Percentiles rank a stretch among this genome's conserved stretches.
These are phyloP conservation scores for Parambassis ranga DNA, from an alignment of 2,797 vertebrate genomes.

Conservation along the genomic window DNA sequence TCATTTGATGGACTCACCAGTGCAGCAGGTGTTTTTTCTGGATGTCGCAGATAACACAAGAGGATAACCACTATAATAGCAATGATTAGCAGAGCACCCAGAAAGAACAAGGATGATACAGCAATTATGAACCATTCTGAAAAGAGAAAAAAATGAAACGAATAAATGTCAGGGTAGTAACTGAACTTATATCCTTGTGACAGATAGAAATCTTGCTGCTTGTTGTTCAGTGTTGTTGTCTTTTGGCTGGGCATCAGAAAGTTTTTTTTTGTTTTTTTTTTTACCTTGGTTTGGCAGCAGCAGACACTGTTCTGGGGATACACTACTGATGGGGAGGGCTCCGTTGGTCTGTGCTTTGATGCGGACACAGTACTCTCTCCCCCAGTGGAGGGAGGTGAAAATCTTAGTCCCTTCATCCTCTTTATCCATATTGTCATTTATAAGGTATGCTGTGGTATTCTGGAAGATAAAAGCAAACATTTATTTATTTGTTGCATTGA, in stretches of 20 bases:
- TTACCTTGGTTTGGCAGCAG: slow-evolving; percentile 70
- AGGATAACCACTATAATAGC: slow-evolving; percentile 15
- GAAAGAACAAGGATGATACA: slow-evolving; percentile 23
- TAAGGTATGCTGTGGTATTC: slow-evolving; percentile 41
- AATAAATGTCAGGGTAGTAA: background rate
- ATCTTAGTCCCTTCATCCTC: slow-evolving; percentile 2
- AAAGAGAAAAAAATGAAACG: slow-evolving; percentile 1
- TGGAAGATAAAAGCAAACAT: slow-evolving; percentile 16
- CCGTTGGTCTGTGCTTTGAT: slow-evolving; percentile 27
- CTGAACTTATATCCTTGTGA: background rate
- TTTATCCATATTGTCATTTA: background rate
- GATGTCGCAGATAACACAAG: slow-evolving; percentile 66
- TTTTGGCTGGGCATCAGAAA: background rate
- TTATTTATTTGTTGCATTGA: no score
- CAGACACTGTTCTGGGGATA: slow-evolving; percentile 63
- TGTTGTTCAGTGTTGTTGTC: background rate
- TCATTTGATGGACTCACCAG: slow-evolving; percentile 65
- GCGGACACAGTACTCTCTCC: slow-evolving; percentile 72
- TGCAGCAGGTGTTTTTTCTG: slow-evolving; percentile 70
- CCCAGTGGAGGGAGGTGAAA: slow-evolving; percentile 61
- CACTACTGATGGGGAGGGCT: background rate
- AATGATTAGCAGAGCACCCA: slow-evolving; percentile 27
- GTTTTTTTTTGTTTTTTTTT: background rate
- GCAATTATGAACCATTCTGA: slow-evolving; percentile 63
- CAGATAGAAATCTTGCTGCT: no score